Base-by-base conservation (phyloP, 2,113 vertebrate species). In the Hoplias malabaricus region DNA sequence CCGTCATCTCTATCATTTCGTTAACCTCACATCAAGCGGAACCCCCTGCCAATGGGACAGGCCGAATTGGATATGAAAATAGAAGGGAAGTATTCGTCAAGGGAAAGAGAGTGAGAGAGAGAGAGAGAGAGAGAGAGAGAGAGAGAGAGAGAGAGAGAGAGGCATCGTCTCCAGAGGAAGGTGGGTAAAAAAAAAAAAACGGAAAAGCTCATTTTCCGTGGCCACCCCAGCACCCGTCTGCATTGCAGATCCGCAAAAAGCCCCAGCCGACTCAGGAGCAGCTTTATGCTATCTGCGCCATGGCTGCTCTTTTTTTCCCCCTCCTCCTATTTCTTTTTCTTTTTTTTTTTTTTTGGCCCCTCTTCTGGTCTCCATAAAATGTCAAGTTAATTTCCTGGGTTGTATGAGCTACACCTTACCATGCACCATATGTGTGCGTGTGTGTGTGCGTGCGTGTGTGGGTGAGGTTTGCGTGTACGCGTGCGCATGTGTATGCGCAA, bases 301-400 rank as follows among this genome's bases (percentile, higher is more conserved):
- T 93, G 90, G 88, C 53, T 73, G 70, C 38, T 66, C 77, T 93
- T 93, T 92, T 90, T 94, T 93, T 92, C 79, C 80, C 85, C 86
- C 36, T 1, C 79, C 81, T 43, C 68, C 80, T 85, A 78, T 84
- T 73, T 81, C 80, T 40, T 89, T 91, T 93, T 87, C 90, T 85
- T 87, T 89, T 89, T 90, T 88, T 93, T 92, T 92, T 86, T 94
- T 93, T 92, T 92, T 89, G 48, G n/a, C 48, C 87, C 84, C 84
- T 84, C 80, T 88, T 80, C 46, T 77, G 80, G 88, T 94, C 90
- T 89, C 87, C 93, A 94, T 97, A 94, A 96, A 98, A 98, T 94
- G 93, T 96, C 94, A 97, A 95, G 94, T 95, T 97, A 98, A 98
- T 98, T 98, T 98, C 93, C 94, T 95, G 93, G 92, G 91, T 81